A percentile compares a stretch with the other conserved stretches of the same genome.
Evolutionary conservation across 2,113 vertebrate genomes (phyloP).

Genomic region (Bos indicus): DNA sequence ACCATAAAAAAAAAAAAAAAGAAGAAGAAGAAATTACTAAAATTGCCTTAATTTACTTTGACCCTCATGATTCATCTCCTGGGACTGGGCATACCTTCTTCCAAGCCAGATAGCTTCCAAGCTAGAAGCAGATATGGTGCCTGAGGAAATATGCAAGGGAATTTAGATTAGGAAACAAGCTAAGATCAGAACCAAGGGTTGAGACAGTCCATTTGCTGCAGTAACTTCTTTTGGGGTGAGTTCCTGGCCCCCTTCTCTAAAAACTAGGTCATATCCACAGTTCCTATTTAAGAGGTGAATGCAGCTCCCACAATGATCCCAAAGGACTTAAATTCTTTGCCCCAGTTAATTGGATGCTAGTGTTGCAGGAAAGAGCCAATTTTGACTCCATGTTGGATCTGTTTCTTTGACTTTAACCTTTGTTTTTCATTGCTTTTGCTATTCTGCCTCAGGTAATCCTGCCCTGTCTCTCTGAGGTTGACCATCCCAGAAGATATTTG

Average conservation of each 20-base stretch:
- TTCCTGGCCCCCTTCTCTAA: background rate
- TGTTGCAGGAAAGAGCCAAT: background rate
- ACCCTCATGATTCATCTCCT: no score
- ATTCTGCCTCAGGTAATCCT: background rate
- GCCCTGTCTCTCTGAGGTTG: background rate
- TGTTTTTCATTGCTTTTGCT: background rate
- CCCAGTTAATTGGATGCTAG: background rate
- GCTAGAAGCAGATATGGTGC: background rate
- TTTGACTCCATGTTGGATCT: background rate
- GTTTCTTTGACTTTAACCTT: background rate
- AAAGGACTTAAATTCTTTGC: background rate
- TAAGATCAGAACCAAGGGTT: background rate
- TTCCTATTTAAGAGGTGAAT: background rate
- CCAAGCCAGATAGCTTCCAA: no score
- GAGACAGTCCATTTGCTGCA: background rate
- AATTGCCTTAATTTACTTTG: no score
- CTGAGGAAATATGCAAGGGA: background rate
- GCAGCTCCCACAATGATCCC: background rate
- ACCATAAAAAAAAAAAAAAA: no score
- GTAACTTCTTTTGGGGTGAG: background rate
- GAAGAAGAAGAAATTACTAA: no score
- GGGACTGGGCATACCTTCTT: no score
- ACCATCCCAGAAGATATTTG: background rate
- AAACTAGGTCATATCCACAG: background rate
- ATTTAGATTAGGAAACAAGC: background rate